These are phyloP conservation scores for Oenanthe melanoleuca DNA, from an alignment of 2,113 vertebrate genomes.

Conservation along the genomic window DNA sequence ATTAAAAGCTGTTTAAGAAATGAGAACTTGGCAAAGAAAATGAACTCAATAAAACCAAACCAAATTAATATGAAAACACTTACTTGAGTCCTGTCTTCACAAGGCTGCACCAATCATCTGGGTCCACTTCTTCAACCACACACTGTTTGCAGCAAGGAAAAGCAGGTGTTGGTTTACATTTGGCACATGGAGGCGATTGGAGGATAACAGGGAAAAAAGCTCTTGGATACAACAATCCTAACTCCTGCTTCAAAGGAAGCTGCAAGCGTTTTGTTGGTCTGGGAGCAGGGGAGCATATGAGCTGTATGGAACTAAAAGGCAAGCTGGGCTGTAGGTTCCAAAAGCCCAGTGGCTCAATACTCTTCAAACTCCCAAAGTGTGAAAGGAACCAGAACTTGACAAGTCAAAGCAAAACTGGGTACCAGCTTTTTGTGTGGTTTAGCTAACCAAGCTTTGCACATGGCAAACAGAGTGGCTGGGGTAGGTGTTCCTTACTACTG, in stretches of 20 bases:
- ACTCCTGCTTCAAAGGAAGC: background rate
- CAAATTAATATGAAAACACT: background rate
- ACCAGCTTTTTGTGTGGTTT: background rate
- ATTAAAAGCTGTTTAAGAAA: background rate
- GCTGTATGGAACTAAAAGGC: background rate
- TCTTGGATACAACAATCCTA: background rate
- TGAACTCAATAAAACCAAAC: background rate
- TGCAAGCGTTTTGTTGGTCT: background rate
- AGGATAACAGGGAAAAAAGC: background rate
- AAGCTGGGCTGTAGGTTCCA: background rate
- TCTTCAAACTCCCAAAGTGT: background rate
- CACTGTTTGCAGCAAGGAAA: constrained; percentile 60
- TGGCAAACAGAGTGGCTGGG: background rate
- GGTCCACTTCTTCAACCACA: constrained; percentile 71
- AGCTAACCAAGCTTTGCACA: background rate
- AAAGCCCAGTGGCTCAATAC: background rate
- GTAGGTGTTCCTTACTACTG: background rate
- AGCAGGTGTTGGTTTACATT: background rate
- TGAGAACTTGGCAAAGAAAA: background rate
- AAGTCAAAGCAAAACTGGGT: background rate
- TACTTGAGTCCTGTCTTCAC: constrained; percentile 89
- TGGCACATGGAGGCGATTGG: background rate
- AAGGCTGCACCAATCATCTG: constrained; percentile 86
- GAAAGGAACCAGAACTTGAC: background rate
- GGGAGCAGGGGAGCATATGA: background rate